Evolutionary conservation across 1,140 invertebrate genomes (phyloP).

Genomic region (Reticulitermes speratus): DNA sequence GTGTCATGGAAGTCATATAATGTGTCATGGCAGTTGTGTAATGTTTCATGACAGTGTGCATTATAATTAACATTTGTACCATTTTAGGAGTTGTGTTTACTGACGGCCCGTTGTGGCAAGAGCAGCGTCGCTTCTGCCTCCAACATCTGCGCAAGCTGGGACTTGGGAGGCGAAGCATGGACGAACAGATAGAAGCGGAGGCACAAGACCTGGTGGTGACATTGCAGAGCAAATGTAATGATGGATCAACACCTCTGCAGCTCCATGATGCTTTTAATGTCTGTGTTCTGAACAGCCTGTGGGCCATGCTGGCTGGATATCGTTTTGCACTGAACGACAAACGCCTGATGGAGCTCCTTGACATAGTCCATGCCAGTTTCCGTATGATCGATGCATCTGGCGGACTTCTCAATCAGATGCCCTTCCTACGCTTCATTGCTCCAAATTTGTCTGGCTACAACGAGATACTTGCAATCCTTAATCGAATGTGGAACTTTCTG

Average conservation of each 20-base stretch:
- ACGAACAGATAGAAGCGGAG: slow-evolving; percentile 69
- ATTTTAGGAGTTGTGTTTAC: slow-evolving; percentile 68
- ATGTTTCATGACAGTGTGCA: too few relatives aligned
- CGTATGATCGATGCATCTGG: slow-evolving; percentile 64
- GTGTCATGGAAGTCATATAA: too few relatives aligned
- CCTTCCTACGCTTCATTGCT: slow-evolving; percentile 66
- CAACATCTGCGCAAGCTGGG: slow-evolving; percentile 69
- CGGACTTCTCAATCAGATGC: slow-evolving; percentile 64
- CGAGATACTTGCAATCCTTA: slow-evolving; percentile 60
- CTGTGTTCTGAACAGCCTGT: slow-evolving; percentile 73
- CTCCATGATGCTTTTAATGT: slow-evolving; percentile 30
- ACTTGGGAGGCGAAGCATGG: slow-evolving; percentile 71
- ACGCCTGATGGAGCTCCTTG: slow-evolving; percentile 58
- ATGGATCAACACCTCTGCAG: neutral
- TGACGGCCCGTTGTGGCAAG: slow-evolving; percentile 72
- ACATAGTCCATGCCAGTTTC: slow-evolving; percentile 51
- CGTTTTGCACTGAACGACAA: slow-evolving; percentile 51
- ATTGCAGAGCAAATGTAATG: neutral
- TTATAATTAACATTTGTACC: neutral
- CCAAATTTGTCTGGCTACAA: slow-evolving; percentile 69
- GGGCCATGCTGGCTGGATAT: slow-evolving; percentile 69
- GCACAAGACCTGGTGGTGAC: slow-evolving; percentile 42
- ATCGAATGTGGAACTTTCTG: slow-evolving; percentile 58
- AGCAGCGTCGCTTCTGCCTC: slow-evolving; percentile 71
- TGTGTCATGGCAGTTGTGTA: too few relatives aligned